Evolutionary conservation across 2,113 vertebrate species (phyloP).

Genomic region (Alouatta palliata): DNA sequence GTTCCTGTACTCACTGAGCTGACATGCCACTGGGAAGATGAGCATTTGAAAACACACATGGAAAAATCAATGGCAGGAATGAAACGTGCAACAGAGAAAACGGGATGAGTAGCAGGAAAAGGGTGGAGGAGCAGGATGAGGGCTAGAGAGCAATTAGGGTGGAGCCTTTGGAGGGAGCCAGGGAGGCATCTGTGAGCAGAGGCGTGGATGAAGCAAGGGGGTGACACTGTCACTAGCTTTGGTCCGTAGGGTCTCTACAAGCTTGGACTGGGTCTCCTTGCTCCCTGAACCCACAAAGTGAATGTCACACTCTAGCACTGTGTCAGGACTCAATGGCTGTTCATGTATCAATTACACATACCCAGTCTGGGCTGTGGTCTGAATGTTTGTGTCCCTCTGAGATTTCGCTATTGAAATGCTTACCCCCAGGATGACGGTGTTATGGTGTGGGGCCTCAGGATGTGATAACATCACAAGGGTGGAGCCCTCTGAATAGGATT

Average conservation of each 20-base stretch:
- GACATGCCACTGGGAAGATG: background rate
- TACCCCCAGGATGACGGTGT: too few relatives aligned
- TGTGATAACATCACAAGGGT: background rate
- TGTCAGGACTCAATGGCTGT: background rate
- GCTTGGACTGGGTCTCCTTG: background rate
- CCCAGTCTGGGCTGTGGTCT: background rate
- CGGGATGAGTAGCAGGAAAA: background rate
- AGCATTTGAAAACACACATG: too few relatives aligned
- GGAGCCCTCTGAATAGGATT: background rate
- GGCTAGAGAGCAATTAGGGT: background rate
- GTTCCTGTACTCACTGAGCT: background rate
- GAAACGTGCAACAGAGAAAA: background rate
- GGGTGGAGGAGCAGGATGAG: too few relatives aligned
- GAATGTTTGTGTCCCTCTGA: background rate
- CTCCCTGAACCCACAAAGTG: background rate
- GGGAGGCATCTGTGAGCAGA: background rate
- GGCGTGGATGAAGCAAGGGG: background rate
- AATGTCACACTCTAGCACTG: fast-evolving
- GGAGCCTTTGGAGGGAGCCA: too few relatives aligned
- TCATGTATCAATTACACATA: background rate
- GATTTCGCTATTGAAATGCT: background rate
- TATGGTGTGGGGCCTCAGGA: background rate
- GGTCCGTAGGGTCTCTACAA: background rate
- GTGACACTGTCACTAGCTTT: fast-evolving
- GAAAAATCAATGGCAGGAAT: background rate